Evolutionary conservation across 2,888 invertebrate species (phyloP), one percentile per base, ranked within the genome.

Genomic region (Lysandra coridon): DNA sequence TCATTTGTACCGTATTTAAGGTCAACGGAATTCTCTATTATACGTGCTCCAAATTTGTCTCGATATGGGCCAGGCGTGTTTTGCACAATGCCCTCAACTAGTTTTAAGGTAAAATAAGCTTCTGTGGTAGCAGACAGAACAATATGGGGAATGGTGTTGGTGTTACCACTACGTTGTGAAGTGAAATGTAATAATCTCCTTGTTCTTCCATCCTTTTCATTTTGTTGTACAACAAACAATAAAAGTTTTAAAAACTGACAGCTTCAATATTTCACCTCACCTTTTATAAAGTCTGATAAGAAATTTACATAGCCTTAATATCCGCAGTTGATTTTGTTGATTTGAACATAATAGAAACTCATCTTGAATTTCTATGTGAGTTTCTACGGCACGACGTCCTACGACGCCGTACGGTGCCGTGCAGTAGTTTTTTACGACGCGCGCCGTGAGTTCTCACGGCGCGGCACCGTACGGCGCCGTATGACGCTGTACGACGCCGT

Each of bases 1-100:
- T 83, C 81, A 82, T 81, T 80, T 79, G 80, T 81, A 82, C 87
- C 87, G 87, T 86, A 88, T 83, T 85, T 79, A 64, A 79, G 79
- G 75, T 79, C 79, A 79, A 64, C 75, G 12, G 17, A 79, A 75
- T 64, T 60, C 60, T 74, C 75, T 62, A 75, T 79, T 79, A 37
- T 73, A 75, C 44, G 44, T 75, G 79, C 40, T 44, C 75, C 75
- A 79, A 3, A 74, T 53, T 74, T 44, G 74, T 53, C 23, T 60
- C 6, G 57, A 69, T 53, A 73, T 73, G 73, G 78, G 73, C 53
- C 78, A 78, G 37, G 33, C 49, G 17, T 74, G 4, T 44, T 74
- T 12, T 49, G 75, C 44, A 75, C 49, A 49, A 44, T 75, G 14
- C 17, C 17, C 1, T 49, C 12, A 30, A 75, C 49, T 49, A 75